Conservation (phyloP, 2,888 invertebrate species). For the Hartigia nigra region DNA sequence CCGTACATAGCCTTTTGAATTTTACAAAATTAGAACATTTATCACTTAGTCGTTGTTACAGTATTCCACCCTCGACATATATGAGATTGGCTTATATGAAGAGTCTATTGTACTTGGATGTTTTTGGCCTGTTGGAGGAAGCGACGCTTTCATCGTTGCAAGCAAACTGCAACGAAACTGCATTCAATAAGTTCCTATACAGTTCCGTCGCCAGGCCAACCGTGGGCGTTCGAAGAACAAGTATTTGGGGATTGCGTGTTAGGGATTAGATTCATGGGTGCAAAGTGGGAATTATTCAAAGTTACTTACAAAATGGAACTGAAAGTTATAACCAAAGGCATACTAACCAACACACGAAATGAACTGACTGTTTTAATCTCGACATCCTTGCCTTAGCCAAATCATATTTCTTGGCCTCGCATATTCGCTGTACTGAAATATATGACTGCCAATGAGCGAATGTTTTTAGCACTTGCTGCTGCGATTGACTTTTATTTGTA, state of each 20-base stretch:
- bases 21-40: constrained; percentile 79
- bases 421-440: background rate
- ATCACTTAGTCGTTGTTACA: constrained; percentile 84
- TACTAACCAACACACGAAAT: background rate
- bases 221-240: constrained; percentile 86
- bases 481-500: background rate
- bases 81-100: constrained; percentile 73
- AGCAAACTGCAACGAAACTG: constrained; percentile 70
- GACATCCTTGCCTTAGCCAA: background rate
- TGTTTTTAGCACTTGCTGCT: background rate
- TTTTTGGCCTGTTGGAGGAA: constrained; percentile 82
- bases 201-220: constrained; percentile 92
- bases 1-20: constrained; percentile 71
- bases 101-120: constrained; percentile 79
- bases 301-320: constrained; percentile 9
- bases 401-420: background rate
- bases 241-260: constrained; percentile 89
- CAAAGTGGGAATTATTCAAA: constrained; percentile 8
- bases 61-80: constrained; percentile 77
- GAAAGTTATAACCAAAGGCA: background rate
- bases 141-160: constrained; percentile 65
- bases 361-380: background rate
- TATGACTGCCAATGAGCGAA: background rate
- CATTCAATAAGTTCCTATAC: constrained; percentile 80
- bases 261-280: constrained; percentile 72